Conservation (phyloP, 2,113 vertebrate genomes). For the Oncorhynchus masou region DNA sequence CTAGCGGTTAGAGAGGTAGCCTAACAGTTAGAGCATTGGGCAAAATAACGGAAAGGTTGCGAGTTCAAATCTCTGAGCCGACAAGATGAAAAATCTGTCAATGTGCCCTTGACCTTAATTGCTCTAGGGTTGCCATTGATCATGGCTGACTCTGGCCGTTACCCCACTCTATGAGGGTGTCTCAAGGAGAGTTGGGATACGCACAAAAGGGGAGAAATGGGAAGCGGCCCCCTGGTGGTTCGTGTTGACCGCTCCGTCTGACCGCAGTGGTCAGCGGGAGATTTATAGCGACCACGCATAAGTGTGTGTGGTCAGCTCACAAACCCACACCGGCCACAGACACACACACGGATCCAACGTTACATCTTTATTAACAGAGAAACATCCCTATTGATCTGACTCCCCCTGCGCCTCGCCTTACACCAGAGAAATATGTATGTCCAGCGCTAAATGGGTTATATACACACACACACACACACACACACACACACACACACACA, state of each 20-base stretch:
- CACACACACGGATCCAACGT: constrained; percentile 23
- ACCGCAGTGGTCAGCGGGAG: constrained; percentile 56
- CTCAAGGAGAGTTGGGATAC: not conserved
- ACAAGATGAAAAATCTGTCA: too few relatives aligned
- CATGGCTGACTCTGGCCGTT: too few relatives aligned
- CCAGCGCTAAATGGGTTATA: constrained; percentile 56
- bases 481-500: constrained; percentile 22
- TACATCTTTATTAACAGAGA: constrained; percentile 68
- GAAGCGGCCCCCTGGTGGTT: constrained; percentile 3
- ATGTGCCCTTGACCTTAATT: too few relatives aligned
- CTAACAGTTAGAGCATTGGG: too few relatives aligned
- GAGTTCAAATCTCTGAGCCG: too few relatives aligned
- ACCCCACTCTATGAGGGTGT: too few relatives aligned
- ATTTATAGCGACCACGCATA: constrained; percentile 2
- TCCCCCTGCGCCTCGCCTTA: constrained; percentile 58
- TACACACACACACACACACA: constrained; percentile 19
- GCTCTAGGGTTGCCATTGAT: too few relatives aligned
- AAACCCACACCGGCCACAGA: constrained; percentile 14
- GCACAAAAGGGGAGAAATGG: not conserved
- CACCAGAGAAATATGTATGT: constrained; percentile 67
- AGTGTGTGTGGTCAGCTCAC: constrained; percentile 32
- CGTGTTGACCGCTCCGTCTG: constrained; percentile 39
- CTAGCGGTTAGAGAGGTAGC: too few relatives aligned
- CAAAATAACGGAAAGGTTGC: too few relatives aligned
- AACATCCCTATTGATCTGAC: constrained; percentile 67